These are phyloP conservation scores for Diplazon laetatorius DNA, from an alignment of 2,888 invertebrate genomes.

Conservation along the genomic window DNA sequence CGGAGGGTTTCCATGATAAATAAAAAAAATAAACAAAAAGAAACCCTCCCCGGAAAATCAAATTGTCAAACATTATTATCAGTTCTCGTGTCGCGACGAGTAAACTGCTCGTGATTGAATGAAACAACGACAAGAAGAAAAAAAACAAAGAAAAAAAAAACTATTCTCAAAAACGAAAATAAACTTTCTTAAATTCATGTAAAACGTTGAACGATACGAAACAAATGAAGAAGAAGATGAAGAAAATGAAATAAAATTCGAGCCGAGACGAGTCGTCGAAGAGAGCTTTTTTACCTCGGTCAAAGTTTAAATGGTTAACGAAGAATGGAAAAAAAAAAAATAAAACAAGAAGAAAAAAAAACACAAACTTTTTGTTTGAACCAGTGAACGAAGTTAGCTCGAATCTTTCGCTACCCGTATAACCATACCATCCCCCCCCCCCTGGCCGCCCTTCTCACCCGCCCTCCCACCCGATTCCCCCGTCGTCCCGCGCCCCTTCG, in stretches of 20 bases:
- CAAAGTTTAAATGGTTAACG: conserved; percentile 5
- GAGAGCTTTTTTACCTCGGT: conserved; percentile 28
- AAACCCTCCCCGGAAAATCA: no score
- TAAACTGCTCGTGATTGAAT: no score
- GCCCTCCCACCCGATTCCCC: conserved; percentile 61
- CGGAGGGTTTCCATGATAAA: no score
- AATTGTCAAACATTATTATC: background rate
- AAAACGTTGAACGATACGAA: background rate
- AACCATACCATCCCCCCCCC: conserved; percentile 48
- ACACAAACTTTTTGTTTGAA: conserved; percentile 51
- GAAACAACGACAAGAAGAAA: no score
- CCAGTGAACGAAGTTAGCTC: conserved; percentile 63
- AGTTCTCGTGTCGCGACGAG: no score
- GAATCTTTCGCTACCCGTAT: conserved; percentile 61
- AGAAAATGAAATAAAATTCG: conserved; percentile 14
- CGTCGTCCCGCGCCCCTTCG: conserved; percentile 67
- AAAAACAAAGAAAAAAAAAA: no score
- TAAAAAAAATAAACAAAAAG: no score
- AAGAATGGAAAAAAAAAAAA: no score
- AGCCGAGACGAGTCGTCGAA: background rate
- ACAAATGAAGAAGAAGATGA: background rate
- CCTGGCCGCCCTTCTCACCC: conserved; percentile 49
- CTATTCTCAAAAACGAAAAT: no score
- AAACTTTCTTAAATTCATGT: no score
- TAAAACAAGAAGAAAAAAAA: no score